phyloP scores from a whole-genome alignment of 1,140 invertebrate genomes.

The Drepana arcuata region DNA sequence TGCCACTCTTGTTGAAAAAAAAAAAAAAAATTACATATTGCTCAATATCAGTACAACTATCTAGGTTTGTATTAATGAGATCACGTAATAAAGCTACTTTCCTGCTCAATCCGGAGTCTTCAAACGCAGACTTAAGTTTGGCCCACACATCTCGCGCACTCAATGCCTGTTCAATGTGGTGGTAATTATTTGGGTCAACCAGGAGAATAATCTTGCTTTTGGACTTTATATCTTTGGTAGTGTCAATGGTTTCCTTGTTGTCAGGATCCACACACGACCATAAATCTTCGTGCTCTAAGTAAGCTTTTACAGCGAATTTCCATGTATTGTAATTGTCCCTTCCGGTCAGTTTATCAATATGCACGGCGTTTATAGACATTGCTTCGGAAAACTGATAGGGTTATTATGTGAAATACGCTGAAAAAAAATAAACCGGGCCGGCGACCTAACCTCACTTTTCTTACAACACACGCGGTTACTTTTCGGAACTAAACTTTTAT shows the following conservation, averaged over 20 bases:
- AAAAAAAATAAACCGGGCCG: too few relatives aligned
- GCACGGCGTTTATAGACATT: too few relatives aligned
- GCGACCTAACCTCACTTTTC: too few relatives aligned
- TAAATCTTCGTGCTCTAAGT: not conserved
- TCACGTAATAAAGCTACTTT: constrained; percentile 23
- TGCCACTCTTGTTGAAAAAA: too few relatives aligned
- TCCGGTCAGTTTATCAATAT: constrained; percentile 1
- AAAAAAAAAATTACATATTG: too few relatives aligned
- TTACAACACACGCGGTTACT: too few relatives aligned
- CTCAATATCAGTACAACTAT: not conserved
- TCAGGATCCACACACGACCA: constrained; percentile 5
- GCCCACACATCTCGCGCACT: constrained; percentile 27
- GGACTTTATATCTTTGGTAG: constrained; percentile 8
- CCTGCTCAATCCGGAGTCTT: constrained; percentile 33
- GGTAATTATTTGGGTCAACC: constrained; percentile 14
- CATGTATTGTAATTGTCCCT: not conserved
- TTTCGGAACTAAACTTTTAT: too few relatives aligned
- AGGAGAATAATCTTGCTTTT: constrained; percentile 15
- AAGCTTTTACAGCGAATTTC: constrained; percentile 1
- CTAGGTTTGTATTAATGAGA: not conserved
- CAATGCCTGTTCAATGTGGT: constrained; percentile 14
- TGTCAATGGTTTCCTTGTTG: not conserved
- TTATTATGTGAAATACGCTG: too few relatives aligned
- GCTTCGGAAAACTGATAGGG: too few relatives aligned
- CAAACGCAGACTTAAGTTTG: constrained; percentile 27